A percentile compares a stretch with the other conserved stretches of the same genome.
Conservation (phyloP, 2,113 vertebrate species). For the Calypte anna region DNA sequence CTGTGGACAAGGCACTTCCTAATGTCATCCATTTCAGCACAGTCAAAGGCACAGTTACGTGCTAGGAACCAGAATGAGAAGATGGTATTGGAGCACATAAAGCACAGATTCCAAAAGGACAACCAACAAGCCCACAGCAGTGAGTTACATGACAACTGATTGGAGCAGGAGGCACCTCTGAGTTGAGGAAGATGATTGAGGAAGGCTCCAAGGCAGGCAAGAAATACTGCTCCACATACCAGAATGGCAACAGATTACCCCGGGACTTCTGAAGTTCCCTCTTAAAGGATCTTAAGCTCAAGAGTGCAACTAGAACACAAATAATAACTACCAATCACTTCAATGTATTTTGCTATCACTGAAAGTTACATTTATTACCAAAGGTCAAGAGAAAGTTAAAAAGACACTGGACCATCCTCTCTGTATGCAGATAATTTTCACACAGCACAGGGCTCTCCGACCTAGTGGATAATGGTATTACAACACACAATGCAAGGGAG, state of each 20-base stretch:
- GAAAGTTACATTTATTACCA: constrained; percentile 4
- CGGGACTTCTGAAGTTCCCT: neutral
- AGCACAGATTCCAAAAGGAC: neutral
- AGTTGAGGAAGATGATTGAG: neutral
- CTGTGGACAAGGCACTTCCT: neutral
- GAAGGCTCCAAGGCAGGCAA: neutral
- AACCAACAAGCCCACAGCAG: neutral
- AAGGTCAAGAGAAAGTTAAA: constrained; percentile 5
- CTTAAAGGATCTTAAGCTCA: neutral
- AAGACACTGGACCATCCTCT: neutral
- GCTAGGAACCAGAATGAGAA: neutral
- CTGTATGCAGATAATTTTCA: neutral
- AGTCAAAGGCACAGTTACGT: fast-evolving
- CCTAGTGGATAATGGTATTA: neutral
- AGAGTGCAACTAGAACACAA: neutral
- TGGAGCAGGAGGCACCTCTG: neutral
- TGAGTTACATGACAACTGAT: neutral
- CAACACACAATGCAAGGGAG: neutral
- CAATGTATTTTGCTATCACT: neutral
- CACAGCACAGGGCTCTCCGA: neutral
- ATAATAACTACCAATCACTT: neutral
- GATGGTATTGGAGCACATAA: neutral
- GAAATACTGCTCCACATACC: neutral
- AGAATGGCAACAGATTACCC: neutral
- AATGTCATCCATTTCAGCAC: neutral